Percentiles rank a stretch among this genome's conserved stretches.
Conservation (phyloP, 2,888 invertebrate species). For the Dendrolimus pini region DNA sequence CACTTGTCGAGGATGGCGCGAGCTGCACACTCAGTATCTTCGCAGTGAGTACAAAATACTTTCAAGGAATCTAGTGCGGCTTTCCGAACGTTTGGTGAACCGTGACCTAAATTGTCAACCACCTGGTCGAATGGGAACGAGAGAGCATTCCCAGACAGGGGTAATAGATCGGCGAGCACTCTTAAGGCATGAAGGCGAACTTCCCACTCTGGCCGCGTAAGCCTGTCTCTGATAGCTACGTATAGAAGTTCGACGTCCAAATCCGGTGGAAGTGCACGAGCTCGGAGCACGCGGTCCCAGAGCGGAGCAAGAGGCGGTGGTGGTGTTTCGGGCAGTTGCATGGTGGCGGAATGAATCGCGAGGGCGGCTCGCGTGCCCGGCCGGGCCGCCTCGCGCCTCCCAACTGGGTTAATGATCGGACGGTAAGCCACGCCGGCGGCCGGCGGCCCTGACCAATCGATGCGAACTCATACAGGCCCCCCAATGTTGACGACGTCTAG, state of each 20-base stretch:
- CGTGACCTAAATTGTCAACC: slow-evolving; percentile 87
- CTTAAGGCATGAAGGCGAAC: slow-evolving; percentile 88
- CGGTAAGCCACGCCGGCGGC: slow-evolving; percentile 61
- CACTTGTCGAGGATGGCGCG: slow-evolving; percentile 80
- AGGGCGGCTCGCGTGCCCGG: slow-evolving; percentile 50
- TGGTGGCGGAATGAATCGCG: slow-evolving; percentile 44
- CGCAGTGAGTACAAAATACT: slow-evolving; percentile 82
- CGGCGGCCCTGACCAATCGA: slow-evolving; percentile 71
- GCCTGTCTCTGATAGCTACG: slow-evolving; percentile 82
- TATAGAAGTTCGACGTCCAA: slow-evolving; percentile 81
- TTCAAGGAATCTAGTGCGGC: slow-evolving; percentile 86
- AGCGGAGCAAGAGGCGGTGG: slow-evolving; percentile 81
- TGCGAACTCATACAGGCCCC: slow-evolving; percentile 32
- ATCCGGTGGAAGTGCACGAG: slow-evolving; percentile 82
- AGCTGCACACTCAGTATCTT: slow-evolving; percentile 81
- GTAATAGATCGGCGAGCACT: slow-evolving; percentile 86
- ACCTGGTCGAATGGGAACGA: slow-evolving; percentile 85
- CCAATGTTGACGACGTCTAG: not conserved
- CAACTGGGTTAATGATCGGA: slow-evolving; percentile 76
- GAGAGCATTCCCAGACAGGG: slow-evolving; percentile 81
- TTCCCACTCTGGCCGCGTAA: slow-evolving; percentile 89
- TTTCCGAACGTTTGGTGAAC: slow-evolving; percentile 87
- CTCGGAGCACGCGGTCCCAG: slow-evolving; percentile 88
- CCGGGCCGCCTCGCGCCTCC: slow-evolving; percentile 63
- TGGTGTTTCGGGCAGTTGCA: slow-evolving; percentile 67